Evolutionary conservation across 2,888 invertebrate species (phyloP).

Genomic region (Agapostemon virescens): DNA sequence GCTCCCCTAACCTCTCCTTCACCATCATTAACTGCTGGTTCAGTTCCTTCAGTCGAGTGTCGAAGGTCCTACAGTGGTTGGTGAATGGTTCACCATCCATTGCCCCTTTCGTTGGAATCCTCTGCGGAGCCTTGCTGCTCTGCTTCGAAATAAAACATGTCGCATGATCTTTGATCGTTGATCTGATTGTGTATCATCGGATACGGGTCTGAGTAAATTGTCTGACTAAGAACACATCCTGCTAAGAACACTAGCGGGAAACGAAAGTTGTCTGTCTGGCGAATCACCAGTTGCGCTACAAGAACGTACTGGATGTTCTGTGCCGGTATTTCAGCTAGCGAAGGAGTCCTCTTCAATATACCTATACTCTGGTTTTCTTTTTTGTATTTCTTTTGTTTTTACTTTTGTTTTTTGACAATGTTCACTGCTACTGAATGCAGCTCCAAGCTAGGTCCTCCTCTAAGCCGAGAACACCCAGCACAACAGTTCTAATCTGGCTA

Average conservation of each 20-base stretch:
- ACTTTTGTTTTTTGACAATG: background rate
- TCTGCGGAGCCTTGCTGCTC: slow-evolving; percentile 68
- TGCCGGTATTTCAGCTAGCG: background rate
- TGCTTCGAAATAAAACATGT: slow-evolving; percentile 49
- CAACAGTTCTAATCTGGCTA: slow-evolving; percentile 46
- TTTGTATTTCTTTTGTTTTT: too few species aligned
- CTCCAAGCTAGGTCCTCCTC: background rate
- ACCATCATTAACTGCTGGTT: slow-evolving; percentile 84
- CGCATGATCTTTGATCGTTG: slow-evolving; percentile 15
- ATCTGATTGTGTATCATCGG: background rate
- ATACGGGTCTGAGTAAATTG: slow-evolving; percentile 39
- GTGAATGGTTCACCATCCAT: slow-evolving; percentile 84
- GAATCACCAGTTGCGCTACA: slow-evolving; percentile 49
- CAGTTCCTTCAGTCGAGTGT: slow-evolving; percentile 83
- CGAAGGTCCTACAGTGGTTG: slow-evolving; percentile 84
- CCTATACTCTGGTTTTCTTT: background rate
- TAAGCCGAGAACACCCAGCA: slow-evolving; percentile 11
- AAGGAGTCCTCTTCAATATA: background rate
- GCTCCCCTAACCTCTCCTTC: slow-evolving; percentile 85
- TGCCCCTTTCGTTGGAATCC: slow-evolving; percentile 74
- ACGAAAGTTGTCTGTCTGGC: slow-evolving; percentile 40
- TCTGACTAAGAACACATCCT: slow-evolving; percentile 51
- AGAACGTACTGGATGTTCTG: slow-evolving; percentile 25
- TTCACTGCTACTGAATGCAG: background rate
- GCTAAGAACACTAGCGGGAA: slow-evolving; percentile 46